Evolutionary conservation across 2,797 vertebrate species (phyloP).

Genomic region (Melanotaenia pygmaea): DNA sequence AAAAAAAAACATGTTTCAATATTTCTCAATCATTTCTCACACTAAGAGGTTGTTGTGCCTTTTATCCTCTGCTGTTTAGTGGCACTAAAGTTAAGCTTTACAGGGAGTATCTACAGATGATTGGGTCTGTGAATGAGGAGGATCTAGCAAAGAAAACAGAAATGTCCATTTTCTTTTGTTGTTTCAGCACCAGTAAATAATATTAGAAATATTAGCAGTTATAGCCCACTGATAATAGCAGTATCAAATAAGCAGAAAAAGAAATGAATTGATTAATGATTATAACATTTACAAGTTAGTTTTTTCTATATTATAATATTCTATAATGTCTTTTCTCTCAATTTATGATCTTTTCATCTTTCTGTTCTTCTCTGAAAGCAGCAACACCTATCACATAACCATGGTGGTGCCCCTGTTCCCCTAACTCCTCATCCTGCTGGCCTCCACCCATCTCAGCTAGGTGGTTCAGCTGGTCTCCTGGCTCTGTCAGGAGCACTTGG

Average conservation of each 20-base stretch:
- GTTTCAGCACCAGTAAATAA: no score
- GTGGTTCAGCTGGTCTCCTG: conserved; percentile 91
- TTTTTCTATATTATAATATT: no score
- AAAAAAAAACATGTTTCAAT: no score
- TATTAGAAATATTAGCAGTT: no score
- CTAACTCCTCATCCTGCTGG: conserved; percentile 93
- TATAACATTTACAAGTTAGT: no score
- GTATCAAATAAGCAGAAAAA: no score
- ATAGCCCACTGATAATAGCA: no score
- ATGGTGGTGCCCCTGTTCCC: conserved; percentile 90
- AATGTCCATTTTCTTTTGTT: no score
- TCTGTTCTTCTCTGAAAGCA: conserved; percentile 74
- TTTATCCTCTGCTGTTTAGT: neutral
- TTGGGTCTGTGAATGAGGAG: neutral
- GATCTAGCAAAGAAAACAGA: no score
- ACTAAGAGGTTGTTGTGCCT: neutral
- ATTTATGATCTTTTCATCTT: neutral
- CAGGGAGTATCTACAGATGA: neutral
- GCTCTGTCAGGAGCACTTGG: conserved; percentile 93
- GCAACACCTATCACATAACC: conserved; percentile 95
- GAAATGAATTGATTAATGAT: no score
- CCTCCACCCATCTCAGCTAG: conserved; percentile 91
- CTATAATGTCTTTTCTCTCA: neutral
- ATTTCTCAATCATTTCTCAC: neutral
- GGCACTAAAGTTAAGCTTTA: neutral